Base-by-base conservation (phyloP, 2,888 invertebrate species). In the Synanthedon myopaeformis region DNA sequence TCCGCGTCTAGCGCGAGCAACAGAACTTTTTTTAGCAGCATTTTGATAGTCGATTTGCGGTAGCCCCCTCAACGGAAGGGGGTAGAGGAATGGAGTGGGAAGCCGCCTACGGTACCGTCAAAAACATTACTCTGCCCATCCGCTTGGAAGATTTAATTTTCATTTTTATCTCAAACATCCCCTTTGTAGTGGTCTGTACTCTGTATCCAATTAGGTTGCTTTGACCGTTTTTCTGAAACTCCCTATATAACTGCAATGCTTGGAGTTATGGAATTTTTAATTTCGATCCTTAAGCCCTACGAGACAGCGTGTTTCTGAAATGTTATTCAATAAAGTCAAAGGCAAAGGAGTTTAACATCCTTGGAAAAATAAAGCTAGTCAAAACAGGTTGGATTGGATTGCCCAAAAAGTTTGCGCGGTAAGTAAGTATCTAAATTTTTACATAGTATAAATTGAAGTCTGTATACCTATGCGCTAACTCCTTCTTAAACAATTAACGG, bases 111-210 rank as follows among this genome's bases (percentile, higher is more conserved):
- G 74, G 73, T 75, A 81, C 84, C 87, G 87, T 86, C 88, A 86
- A 83, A 86, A 87, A 87, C 88, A 87, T 87, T 86, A 86, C 85
- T 83, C 80, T 82, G 83, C 79, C 73, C 84, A 84, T 86, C 86
- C 88, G 78, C 70, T 72, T 75, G 88, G 88, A 88, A 88, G 88
- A 88, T 87, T 88, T 88, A 87, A 88, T 88, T 88, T 88, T 88
- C 88, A 88, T 88, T 88, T 88, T 88, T 88, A 88, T 87, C 87
- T 81, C 85, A 87, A 86, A 86, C 86, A 84, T 82, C 85, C 81
- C 79, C 85, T 88, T 88, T 87, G 88, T 86, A 85, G 86, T 78
- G 86, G 86, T 83, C 77, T 76, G 73, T 80, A 79, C 73, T 80
- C 81, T 76, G 83, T 83, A 83, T 86, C 86, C 86, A 86, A 86